These are phyloP conservation scores for Syngnathus floridae DNA, from an alignment of 2,113 vertebrate genomes.

Conservation along the genomic window DNA sequence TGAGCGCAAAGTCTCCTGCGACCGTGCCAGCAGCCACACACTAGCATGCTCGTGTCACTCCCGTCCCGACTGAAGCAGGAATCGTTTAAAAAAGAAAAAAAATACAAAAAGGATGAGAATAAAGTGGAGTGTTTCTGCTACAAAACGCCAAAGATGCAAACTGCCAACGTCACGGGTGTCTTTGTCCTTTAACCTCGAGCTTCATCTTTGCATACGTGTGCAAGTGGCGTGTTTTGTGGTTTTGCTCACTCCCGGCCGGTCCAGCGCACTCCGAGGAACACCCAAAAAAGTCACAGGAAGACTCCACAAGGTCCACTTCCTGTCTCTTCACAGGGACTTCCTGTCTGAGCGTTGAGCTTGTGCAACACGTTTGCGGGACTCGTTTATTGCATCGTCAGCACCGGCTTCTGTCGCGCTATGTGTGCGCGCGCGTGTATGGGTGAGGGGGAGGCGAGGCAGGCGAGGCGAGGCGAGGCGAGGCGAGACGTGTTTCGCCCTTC, in stretches of 20 bases:
- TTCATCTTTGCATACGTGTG: background rate
- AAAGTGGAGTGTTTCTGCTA: background rate
- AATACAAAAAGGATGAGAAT: background rate
- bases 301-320: background rate
- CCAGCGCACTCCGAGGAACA: background rate
- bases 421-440: background rate
- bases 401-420: background rate
- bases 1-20: background rate
- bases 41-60: background rate
- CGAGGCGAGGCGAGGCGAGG: too few species aligned
- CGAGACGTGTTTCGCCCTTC: too few species aligned
- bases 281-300: background rate
- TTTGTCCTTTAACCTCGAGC: background rate
- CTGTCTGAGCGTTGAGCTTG: background rate
- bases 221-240: background rate
- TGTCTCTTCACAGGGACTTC: background rate
- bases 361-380: background rate
- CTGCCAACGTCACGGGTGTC: background rate
- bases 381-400: conserved; percentile 63
- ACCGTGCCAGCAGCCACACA: background rate
- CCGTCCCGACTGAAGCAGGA: background rate
- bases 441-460: background rate
- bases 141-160: background rate
- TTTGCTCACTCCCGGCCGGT: background rate
- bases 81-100: background rate